phyloP scores from a whole-genome alignment of 1,140 invertebrate genomes.

The Bathynomus jamesi region DNA sequence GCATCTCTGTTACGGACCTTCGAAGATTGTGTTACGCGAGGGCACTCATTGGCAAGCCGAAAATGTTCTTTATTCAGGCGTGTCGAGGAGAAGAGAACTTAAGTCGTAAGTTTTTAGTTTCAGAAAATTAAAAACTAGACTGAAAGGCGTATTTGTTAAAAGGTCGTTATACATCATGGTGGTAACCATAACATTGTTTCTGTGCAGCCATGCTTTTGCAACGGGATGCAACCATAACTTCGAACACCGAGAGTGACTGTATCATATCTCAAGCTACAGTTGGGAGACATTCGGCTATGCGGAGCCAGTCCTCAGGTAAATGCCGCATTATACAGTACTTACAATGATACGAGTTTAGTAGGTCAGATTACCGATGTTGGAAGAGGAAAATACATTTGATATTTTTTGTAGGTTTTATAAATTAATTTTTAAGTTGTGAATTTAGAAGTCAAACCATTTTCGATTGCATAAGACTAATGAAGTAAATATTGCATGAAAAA shows the following conservation, averaged over 20 bases:
- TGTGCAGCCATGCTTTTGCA: conserved; percentile 29
- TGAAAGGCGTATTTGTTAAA: neutral
- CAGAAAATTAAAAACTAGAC: neutral
- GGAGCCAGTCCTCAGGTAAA: conserved; percentile 25
- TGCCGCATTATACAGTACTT: too few relatives aligned
- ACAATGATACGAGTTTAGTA: too few relatives aligned
- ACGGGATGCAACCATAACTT: conserved; percentile 13
- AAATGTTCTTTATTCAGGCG: conserved; percentile 34
- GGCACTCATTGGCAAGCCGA: conserved; percentile 25
- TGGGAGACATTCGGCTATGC: conserved; percentile 24
- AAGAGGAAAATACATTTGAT: too few relatives aligned
- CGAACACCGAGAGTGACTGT: conserved; percentile 27
- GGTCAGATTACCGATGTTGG: too few relatives aligned
- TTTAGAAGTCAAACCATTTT: too few relatives aligned
- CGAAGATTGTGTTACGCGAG: conserved; percentile 22
- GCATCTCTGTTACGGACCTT: conserved; percentile 18
- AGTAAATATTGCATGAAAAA: too few relatives aligned
- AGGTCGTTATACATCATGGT: neutral
- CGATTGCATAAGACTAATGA: too few relatives aligned
- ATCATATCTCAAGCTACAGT: conserved; percentile 29
- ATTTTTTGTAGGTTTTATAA: too few relatives aligned
- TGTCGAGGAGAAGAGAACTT: conserved; percentile 24
- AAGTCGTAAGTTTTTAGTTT: conserved; percentile 25
- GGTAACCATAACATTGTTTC: neutral
- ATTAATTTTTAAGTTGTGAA: too few relatives aligned